A percentile compares a stretch with the other conserved stretches of the same genome.
Evolutionary conservation across 2,113 vertebrate genomes (phyloP).

Genomic region (Rutilus rutilus): DNA sequence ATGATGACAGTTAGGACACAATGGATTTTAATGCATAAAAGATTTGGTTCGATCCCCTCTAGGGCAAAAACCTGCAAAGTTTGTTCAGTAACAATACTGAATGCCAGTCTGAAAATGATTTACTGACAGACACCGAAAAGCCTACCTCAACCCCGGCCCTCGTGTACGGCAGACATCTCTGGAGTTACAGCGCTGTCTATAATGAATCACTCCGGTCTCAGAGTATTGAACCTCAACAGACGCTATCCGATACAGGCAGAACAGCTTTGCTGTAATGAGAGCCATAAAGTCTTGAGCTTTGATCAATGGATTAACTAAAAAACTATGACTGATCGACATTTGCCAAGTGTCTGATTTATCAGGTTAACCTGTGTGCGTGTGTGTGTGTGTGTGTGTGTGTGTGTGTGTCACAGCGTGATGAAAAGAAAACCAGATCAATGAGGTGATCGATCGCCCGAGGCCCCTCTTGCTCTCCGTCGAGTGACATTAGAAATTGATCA

Average conservation of each 20-base stretch:
- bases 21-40: not conserved
- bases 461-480: slow-evolving; percentile 56
- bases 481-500: slow-evolving; percentile 68
- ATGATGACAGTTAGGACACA: not conserved
- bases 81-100: not conserved
- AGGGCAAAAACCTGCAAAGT: not conserved
- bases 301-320: slow-evolving; percentile 54
- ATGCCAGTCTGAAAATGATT: not conserved
- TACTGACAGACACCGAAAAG: slow-evolving; percentile 16
- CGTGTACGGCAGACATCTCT: slow-evolving; percentile 3
- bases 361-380: slow-evolving; percentile 58
- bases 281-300: slow-evolving; percentile 40
- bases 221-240: slow-evolving; percentile 21
- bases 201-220: slow-evolving; percentile 8
- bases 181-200: slow-evolving; percentile 24
- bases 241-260: slow-evolving; percentile 1
- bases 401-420: slow-evolving; percentile 33
- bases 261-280: slow-evolving; percentile 4
- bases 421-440: slow-evolving; percentile 67
- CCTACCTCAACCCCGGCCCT: slow-evolving; percentile 5
- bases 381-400: slow-evolving; percentile 30
- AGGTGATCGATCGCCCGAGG: slow-evolving; percentile 67
- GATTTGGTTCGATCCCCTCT: not conserved
- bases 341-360: slow-evolving; percentile 65
- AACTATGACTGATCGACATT: slow-evolving; percentile 64